Conservation (phyloP, 2,797 vertebrate genomes). For the Hybognathus amarus region DNA sequence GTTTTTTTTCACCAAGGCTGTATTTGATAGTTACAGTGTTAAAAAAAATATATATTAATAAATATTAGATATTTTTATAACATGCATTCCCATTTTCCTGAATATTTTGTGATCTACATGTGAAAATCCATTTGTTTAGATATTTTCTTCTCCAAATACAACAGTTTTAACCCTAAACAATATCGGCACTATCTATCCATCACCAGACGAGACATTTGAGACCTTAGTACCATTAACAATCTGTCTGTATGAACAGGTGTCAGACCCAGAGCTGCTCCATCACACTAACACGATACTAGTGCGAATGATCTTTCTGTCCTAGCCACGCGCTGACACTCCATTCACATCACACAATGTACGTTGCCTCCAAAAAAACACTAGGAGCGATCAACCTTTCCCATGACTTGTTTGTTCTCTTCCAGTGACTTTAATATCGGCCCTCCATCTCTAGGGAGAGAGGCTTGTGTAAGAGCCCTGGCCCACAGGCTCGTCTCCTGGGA, state of each 20-base stretch:
- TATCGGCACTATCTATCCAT: not conserved
- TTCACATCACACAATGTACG: conserved; percentile 57
- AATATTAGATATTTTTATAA: not conserved
- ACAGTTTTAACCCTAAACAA: conserved; percentile 16
- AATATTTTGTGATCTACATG: not conserved
- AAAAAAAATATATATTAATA: too few relatives aligned
- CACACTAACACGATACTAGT: conserved; percentile 18
- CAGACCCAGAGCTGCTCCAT: conserved; percentile 10
- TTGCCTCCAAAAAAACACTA: conserved; percentile 43
- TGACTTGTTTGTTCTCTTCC: conserved; percentile 61
- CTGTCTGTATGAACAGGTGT: conserved; percentile 46
- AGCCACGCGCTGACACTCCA: conserved; percentile 54
- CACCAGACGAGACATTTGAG: conserved; percentile 11
- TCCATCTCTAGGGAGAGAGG: conserved; percentile 54
- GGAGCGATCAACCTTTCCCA: conserved; percentile 58
- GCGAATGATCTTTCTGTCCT: conserved; percentile 10
- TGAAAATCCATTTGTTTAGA: not conserved
- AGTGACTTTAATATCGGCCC: conserved; percentile 45
- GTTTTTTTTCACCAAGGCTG: not conserved
- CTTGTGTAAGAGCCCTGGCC: conserved; percentile 52
- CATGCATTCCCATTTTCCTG: not conserved
- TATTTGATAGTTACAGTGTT: not conserved
- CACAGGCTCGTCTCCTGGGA: conserved; percentile 58
- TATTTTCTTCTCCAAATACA: conserved; percentile 16
- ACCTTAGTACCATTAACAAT: conserved; percentile 24